Evolutionary conservation across 1,140 invertebrate species (phyloP).

Genomic region (Papilio aristodemus): DNA sequence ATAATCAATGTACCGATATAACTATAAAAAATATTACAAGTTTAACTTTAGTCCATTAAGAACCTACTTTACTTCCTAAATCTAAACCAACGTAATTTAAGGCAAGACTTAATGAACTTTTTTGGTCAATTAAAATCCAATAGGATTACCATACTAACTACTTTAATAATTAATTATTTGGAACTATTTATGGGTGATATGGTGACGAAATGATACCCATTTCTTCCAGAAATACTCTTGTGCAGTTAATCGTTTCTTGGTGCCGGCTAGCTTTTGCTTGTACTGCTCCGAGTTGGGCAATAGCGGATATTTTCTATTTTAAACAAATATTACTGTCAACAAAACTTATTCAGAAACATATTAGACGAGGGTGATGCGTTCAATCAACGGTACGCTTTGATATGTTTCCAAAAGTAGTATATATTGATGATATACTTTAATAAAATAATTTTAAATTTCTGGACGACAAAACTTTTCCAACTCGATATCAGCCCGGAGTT

Average conservation of each 20-base stretch:
- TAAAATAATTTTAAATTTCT: no score
- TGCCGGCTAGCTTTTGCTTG: conserved; percentile 55
- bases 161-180: not conserved
- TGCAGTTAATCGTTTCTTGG: conserved; percentile 63
- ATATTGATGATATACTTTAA: no score
- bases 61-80: no score
- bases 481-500: no score
- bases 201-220: conserved; percentile 57
- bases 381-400: not conserved
- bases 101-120: no score
- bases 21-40: not conserved
- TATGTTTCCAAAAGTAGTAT: no score
- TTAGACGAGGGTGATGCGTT: not conserved
- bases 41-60: not conserved
- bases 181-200: not conserved
- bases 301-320: conserved; percentile 59
- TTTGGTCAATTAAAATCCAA: no score
- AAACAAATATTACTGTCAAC: conserved; percentile 24
- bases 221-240: conserved; percentile 75
- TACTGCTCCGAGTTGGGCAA: conserved; percentile 52
- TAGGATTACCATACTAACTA: no score
- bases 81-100: no score
- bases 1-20: not conserved
- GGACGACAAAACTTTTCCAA: no score
- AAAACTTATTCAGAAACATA: not conserved